Conservation (phyloP, 2,113 vertebrate species). For the Macrotus californicus region DNA sequence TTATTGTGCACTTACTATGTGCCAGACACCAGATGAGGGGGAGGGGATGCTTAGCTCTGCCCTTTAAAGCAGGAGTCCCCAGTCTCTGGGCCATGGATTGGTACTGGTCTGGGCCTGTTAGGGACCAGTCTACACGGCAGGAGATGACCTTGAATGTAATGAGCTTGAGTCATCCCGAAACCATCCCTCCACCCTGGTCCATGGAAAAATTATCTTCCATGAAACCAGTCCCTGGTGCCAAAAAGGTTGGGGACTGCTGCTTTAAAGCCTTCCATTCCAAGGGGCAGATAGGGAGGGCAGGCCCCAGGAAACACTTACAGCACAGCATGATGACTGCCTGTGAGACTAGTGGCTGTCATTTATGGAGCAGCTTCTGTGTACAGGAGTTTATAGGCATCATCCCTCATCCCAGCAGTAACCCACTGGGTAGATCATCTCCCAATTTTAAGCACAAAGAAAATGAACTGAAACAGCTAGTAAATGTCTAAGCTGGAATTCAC, state of each 20-base stretch:
- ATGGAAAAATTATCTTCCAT: too few relatives aligned
- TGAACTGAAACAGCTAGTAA: not conserved
- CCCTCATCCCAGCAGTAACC: not conserved
- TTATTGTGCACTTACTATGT: not conserved
- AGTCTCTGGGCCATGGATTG: too few relatives aligned
- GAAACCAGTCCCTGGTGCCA: too few relatives aligned
- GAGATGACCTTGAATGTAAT: too few relatives aligned
- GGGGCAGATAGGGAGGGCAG: not conserved
- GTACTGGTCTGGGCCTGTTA: too few relatives aligned
- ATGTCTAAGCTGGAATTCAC: not conserved
- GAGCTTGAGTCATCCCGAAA: too few relatives aligned
- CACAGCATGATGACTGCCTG: not conserved
- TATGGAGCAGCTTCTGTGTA: not conserved
- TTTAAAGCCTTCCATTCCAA: not conserved
- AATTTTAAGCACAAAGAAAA: conserved; percentile 17
- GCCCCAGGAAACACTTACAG: not conserved
- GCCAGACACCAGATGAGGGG: not conserved
- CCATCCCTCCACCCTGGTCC: too few relatives aligned
- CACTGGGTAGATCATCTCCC: not conserved
- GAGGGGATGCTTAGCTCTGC: not conserved
- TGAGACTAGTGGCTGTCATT: not conserved
- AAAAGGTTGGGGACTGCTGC: too few relatives aligned
- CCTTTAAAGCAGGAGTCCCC: not conserved
- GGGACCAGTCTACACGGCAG: too few relatives aligned
- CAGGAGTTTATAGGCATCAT: not conserved